A percentile compares a stretch with the other conserved stretches of the same genome.
Conservation (phyloP, 2,888 invertebrate genomes). For the Drosophila affinis region DNA sequence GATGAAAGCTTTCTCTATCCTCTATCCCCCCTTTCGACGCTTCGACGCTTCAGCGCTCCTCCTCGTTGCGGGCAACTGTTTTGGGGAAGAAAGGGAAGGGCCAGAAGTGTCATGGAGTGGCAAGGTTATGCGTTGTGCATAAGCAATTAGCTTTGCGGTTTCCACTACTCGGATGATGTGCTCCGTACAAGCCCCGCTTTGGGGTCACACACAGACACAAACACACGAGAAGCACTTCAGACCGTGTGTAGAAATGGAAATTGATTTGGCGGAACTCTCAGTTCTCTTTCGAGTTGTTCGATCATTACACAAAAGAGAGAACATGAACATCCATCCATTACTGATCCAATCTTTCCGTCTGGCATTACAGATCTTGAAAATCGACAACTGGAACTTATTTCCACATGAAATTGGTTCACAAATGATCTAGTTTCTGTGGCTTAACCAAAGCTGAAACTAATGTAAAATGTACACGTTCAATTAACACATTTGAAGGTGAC, state of each 20-base stretch:
- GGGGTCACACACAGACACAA: constrained; percentile 55
- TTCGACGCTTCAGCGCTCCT: constrained; percentile 24
- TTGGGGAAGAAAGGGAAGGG: constrained; percentile 48
- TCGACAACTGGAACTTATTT: not conserved
- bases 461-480: constrained; percentile 10
- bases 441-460: not conserved
- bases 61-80: not conserved
- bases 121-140: constrained; percentile 75
- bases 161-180: constrained; percentile 36
- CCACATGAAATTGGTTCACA: not conserved
- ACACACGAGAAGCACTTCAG: not conserved
- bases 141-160: constrained; percentile 74
- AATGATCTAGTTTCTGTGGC: not conserved
- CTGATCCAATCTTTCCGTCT: too few relatives aligned
- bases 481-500: not conserved
- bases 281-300: not conserved
- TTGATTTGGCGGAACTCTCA: constrained; percentile 40
- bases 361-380: too few relatives aligned
- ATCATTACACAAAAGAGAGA: not conserved
- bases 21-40: constrained; percentile 10
- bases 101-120: constrained; percentile 66
- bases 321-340: constrained; percentile 7
- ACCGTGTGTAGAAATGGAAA: constrained; percentile 38
- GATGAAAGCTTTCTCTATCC: constrained; percentile 51
- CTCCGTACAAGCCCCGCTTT: constrained; percentile 44